A percentile compares a stretch with the other conserved stretches of the same genome.
phyloP scores from a whole-genome alignment of 2,113 vertebrate species.

The Chiloscyllium plagiosum region DNA sequence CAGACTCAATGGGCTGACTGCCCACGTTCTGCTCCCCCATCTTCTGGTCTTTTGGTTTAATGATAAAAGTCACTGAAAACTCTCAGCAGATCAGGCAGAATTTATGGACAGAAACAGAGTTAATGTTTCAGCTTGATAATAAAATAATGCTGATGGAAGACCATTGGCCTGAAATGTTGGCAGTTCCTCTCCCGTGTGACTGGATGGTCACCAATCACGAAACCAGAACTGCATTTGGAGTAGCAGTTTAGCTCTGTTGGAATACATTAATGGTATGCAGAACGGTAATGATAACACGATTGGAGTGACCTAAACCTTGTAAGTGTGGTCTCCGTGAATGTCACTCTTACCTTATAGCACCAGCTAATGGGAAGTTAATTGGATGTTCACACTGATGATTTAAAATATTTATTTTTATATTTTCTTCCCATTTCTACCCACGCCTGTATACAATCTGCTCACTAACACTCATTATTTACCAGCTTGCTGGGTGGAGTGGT shows the following conservation, averaged over 20 bases:
- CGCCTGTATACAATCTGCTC: background rate
- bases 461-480: background rate
- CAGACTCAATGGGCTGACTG: no score
- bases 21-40: no score
- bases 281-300: background rate
- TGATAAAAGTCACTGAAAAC: no score
- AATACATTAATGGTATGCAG: background rate
- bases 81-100: no score
- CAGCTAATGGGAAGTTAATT: slow-evolving; percentile 15
- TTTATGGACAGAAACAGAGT: no score
- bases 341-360: background rate
- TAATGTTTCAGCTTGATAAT: no score
- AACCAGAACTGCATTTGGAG: background rate
- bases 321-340: background rate
- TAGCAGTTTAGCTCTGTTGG: background rate
- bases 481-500: background rate
- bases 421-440: background rate
- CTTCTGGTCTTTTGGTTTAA: no score
- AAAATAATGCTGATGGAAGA: no score
- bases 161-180: no score
- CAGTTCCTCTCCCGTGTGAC: background rate
- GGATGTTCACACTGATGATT: background rate
- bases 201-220: background rate
- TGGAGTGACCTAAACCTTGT: background rate
- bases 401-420: background rate